Base-by-base conservation (phyloP, 2,113 vertebrate species). In the Lynx canadensis region DNA sequence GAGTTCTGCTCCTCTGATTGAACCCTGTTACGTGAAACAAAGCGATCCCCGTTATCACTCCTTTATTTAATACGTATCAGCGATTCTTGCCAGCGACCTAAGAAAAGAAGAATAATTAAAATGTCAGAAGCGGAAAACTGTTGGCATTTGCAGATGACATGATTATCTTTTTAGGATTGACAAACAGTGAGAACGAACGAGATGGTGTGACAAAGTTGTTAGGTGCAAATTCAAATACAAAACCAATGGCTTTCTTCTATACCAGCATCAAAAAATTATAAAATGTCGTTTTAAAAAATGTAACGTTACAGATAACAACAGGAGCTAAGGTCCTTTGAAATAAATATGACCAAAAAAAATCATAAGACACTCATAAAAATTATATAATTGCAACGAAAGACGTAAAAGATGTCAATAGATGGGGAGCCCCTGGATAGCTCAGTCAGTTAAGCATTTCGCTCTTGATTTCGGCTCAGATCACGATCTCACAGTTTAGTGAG, bases 71-170 rank as follows among this genome's bases (percentile, higher is more conserved):
- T 63, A 76, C 85, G 15, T 63, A 63, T 81, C 57, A 74, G 45
- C 65, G 81, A 89, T 84, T 84, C 78, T 89, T 96, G 16, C 25
- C 36, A 89, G n/a, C 52, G 41, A 96, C 69, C 86, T 93, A 96
- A 89, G 82, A 84, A 92, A 96, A 89, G 82, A 84, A 89, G 94
- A 55, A 93, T 48, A 78, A 96, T 93, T 93, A 85, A 84, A 93
- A 95, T 68, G 78, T 76, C 41, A 78, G 36, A 97, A 86, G 85
- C 19, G 82, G 7, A 45, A 91, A 76, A 74, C 57, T 92, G 19
- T 82, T 96, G 27, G 71, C 38, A 90, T 68, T 95, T 93, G 13
- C 15, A 84, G 38, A 55, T 76, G 80, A 91, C 36, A 48, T 66
- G 50, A 85, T 95, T 96, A 69, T 81, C 31, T 93, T 74, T 84